Conservation (phyloP, 1,140 invertebrate genomes). For the Bacillus rossius region DNA sequence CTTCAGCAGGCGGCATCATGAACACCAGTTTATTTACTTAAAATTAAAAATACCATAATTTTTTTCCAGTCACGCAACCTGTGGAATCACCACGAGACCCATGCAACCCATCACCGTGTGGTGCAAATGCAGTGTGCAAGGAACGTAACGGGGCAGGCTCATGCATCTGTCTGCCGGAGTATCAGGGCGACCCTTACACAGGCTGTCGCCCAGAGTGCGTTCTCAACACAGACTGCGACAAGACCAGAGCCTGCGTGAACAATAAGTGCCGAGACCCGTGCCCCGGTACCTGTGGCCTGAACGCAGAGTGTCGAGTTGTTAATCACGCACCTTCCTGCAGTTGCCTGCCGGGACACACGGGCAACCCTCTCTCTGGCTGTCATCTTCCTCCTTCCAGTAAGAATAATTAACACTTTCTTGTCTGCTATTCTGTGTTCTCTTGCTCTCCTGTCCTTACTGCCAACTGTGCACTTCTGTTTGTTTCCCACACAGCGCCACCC, state of each 20-base stretch:
- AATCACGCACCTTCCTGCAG: constrained; percentile 46
- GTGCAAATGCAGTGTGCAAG: constrained; percentile 32
- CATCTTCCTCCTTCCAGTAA: constrained; percentile 28
- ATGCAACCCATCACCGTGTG: constrained; percentile 33
- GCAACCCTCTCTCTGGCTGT: constrained; percentile 47
- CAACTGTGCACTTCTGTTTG: background rate
- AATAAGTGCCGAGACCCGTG: constrained; percentile 50
- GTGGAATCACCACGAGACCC: constrained; percentile 20
- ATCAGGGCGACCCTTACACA: constrained; percentile 29
- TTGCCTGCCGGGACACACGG: constrained; percentile 44
- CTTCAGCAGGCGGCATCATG: too few relatives aligned
- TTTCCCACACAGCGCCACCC: background rate
- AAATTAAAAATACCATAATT: too few relatives aligned
- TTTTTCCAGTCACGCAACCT: constrained; percentile 12
- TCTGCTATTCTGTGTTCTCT: background rate
- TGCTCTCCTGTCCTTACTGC: background rate
- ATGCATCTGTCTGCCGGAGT: constrained; percentile 29
- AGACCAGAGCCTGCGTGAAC: constrained; percentile 42
- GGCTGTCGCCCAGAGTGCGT: constrained; percentile 29
- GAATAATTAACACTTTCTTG: constrained; percentile 6
- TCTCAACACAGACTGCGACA: constrained; percentile 33
- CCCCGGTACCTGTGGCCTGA: constrained; percentile 46
- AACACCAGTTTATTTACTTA: too few relatives aligned
- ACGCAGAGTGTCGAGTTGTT: constrained; percentile 47
- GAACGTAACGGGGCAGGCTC: constrained; percentile 26